These are phyloP conservation scores for Catagonus wagneri DNA, from an alignment of 2,113 vertebrate genomes.

Conservation along the genomic window DNA sequence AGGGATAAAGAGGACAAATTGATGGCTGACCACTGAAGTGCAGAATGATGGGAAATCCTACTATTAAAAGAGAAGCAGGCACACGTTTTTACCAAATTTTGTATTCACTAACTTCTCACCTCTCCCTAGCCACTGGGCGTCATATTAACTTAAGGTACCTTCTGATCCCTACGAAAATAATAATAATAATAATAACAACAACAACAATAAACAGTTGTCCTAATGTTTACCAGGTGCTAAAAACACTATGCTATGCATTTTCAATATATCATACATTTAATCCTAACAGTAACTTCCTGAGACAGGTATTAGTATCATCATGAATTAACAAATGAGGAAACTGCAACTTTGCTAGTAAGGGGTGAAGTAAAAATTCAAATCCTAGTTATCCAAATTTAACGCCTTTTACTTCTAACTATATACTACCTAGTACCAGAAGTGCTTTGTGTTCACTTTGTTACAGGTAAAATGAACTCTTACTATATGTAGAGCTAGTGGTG, in stretches of 20 bases:
- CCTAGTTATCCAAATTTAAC: background rate
- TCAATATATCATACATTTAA: background rate
- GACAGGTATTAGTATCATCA: background rate
- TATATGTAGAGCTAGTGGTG: background rate
- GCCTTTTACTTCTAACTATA: background rate
- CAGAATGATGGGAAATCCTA: slow-evolving; percentile 13
- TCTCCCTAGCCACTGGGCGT: background rate
- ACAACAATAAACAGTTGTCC: background rate
- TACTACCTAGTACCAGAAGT: background rate
- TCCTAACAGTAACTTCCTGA: background rate
- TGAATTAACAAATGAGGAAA: background rate
- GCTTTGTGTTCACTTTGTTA: background rate
- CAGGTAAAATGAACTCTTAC: background rate
- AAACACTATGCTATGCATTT: background rate
- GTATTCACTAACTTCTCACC: slow-evolving; percentile 17
- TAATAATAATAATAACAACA: background rate
- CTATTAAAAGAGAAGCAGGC: background rate
- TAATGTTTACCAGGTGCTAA: background rate
- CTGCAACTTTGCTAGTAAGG: slow-evolving; percentile 4
- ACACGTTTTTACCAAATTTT: background rate
- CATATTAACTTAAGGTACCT: background rate
- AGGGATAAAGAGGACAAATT: background rate
- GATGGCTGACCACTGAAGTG: background rate
- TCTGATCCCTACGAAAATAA: slow-evolving; percentile 12
- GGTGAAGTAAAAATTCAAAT: slow-evolving; percentile 35